Evolutionary conservation across 1,140 invertebrate species (phyloP), one percentile per base, ranked within the genome.

Genomic region (Pseudomyrmex gracilis): DNA sequence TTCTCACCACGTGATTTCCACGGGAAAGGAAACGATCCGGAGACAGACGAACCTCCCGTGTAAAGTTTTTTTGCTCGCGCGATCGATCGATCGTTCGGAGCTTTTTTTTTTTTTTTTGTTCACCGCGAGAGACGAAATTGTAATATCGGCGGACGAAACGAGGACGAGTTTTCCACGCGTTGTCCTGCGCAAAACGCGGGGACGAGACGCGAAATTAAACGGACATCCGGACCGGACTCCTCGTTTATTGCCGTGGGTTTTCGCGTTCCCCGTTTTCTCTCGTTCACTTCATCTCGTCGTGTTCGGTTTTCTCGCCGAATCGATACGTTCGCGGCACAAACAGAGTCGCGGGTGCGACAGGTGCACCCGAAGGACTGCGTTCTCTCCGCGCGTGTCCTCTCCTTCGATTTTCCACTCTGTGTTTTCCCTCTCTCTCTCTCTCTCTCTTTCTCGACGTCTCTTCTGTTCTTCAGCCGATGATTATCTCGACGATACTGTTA

Each of bases 281-380:
- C 66, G 53, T 51, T 60, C 55, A 63, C 47, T 63, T 53, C 58
- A 71, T 76, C 13, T 13, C 57, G 61, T 68, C 64, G 34, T 7
- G 34, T 34, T 34, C 24, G 24, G 17, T 17, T 34, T 17, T 34
- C 9, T 55, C 73, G 55, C 8, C 61, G 61, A 87, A 87, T 87
- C 86, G 74, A 87, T 87, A 87, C 67, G 20, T 68, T 53, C 10
- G 24, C 10, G 24, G 17, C 63, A 70, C 82, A 87, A 80, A 87
- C 64, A 85, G 24, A 85, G 24, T 68, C 61, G 73, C 45, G 45
- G 13, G 49, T 9, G 47, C 57, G 85, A 85, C 34, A 70, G 43
- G 53, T 83, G 61, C 60, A 61, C n/a, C n/a, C 49, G 22, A 45
- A 57, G 45, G 20, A 55, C 20, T 9, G 17, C 47, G 55, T 78